These are phyloP conservation scores for Brachionus paranguensis DNA, from an alignment of 1,140 invertebrate genomes.

Conservation along the genomic window DNA sequence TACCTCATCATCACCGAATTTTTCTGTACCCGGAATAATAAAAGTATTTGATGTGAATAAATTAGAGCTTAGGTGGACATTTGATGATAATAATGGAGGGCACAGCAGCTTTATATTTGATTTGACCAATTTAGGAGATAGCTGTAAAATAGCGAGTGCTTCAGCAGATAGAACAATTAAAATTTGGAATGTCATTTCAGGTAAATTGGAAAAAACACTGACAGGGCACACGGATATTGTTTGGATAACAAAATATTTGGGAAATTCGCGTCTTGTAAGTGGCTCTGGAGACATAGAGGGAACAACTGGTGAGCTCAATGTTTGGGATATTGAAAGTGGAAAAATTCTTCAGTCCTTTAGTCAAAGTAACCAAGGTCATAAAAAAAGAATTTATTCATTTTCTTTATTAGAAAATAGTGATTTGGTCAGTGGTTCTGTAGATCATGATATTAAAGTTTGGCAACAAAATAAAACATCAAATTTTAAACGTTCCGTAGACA, in stretches of 20 bases:
- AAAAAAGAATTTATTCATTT: slow-evolving; percentile 4
- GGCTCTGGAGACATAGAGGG: background rate
- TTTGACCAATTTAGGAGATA: background rate
- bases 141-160: background rate
- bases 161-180: background rate
- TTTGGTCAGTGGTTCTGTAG: background rate
- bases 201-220: background rate
- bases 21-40: background rate
- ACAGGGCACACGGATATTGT: background rate
- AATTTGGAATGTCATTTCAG: background rate
- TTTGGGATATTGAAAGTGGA: background rate
- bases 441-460: background rate
- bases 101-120: background rate
- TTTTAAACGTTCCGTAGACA: too few species aligned
- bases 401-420: background rate
- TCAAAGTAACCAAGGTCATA: background rate
- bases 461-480: background rate
- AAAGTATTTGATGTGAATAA: slow-evolving; percentile 7
- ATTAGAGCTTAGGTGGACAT: background rate
- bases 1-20: background rate
- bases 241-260: background rate
- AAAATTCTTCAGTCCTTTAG: background rate
- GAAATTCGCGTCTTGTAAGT: background rate
- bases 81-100: background rate
- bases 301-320: background rate